Percentiles rank a stretch among this genome's conserved stretches.
Evolutionary conservation across 2,888 invertebrate genomes (phyloP).

Genomic region (Drosophila bunnanda): DNA sequence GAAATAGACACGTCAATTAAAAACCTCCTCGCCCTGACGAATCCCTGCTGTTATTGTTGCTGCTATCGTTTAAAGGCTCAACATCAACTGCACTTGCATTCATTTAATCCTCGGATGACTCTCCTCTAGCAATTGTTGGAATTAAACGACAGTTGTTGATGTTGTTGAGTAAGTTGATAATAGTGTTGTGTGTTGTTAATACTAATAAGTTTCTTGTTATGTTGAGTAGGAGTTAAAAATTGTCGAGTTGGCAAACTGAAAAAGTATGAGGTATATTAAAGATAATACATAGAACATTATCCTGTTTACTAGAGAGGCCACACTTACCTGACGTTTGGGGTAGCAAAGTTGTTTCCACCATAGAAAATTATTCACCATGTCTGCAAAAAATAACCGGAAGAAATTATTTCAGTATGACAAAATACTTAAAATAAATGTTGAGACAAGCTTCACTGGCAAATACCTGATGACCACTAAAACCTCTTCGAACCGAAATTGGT

Average conservation of each 20-base stretch:
- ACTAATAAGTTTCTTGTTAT: slow-evolving; percentile 82
- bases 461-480: background rate
- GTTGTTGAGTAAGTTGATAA: slow-evolving; percentile 52
- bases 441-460: background rate
- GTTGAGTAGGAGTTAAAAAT: slow-evolving; percentile 77
- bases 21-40: slow-evolving; percentile 27
- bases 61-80: slow-evolving; percentile 25
- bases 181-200: slow-evolving; percentile 60
- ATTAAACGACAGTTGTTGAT: slow-evolving; percentile 40
- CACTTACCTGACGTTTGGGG: slow-evolving; percentile 83
- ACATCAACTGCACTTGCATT: slow-evolving; percentile 42
- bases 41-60: slow-evolving; percentile 19
- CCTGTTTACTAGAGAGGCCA: background rate
- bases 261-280: slow-evolving; percentile 2
- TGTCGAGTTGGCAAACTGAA: slow-evolving; percentile 78
- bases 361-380: slow-evolving; percentile 84
- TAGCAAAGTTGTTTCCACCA: slow-evolving; percentile 81
- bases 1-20: slow-evolving; percentile 24
- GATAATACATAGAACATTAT: background rate
- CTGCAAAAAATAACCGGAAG: slow-evolving; percentile 66
- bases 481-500: background rate
- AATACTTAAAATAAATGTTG: background rate
- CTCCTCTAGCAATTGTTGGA: slow-evolving; percentile 27
- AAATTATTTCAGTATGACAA: background rate
- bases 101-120: slow-evolving; percentile 34